phyloP scores from a whole-genome alignment of 2,888 invertebrate species.

The Kuschelorhynchus macadamiae region DNA sequence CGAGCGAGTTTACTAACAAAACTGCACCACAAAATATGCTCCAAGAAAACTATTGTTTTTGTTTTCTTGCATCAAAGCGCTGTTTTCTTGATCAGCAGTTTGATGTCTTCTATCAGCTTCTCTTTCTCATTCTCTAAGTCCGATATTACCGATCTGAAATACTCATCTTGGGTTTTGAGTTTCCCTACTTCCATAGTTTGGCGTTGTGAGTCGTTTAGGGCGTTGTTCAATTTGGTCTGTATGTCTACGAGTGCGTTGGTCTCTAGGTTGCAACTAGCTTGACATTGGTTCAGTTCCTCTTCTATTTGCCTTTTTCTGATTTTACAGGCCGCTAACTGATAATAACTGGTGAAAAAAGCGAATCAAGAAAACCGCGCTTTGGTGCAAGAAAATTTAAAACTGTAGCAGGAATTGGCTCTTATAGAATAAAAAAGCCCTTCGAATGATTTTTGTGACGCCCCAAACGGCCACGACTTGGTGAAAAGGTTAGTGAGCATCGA shows the following conservation, averaged over 20 bases:
- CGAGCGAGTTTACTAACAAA: too few species aligned
- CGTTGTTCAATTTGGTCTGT: conserved; percentile 46
- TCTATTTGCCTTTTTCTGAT: conserved; percentile 53
- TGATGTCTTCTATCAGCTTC: conserved; percentile 25
- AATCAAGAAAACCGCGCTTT: conserved; percentile 44
- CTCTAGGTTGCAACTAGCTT: conserved; percentile 31
- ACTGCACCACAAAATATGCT: too few species aligned
- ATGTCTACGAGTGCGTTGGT: conserved; percentile 45
- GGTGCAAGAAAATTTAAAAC: conserved; percentile 43
- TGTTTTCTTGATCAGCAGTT: conserved; percentile 44
- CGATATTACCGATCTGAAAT: conserved; percentile 47
- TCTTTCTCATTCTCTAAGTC: conserved; percentile 51
- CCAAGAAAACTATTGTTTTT: too few species aligned
- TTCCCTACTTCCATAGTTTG: conserved; percentile 45
- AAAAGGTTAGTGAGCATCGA: conserved; percentile 32
- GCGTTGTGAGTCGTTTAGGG: conserved; percentile 47
- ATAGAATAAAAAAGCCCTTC: conserved; percentile 29
- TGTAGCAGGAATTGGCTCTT: conserved; percentile 50
- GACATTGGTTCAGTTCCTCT: conserved; percentile 42
- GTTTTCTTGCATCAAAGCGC: conserved; percentile 44
- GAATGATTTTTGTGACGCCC: neutral
- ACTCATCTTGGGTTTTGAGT: conserved; percentile 45
- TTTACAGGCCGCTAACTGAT: conserved; percentile 49
- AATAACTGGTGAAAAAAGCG: conserved; percentile 47
- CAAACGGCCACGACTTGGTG: conserved; percentile 27